Percentiles rank a stretch among this genome's conserved stretches.
Conservation (phyloP, 2,888 invertebrate genomes). For the Drosophila monieri region DNA sequence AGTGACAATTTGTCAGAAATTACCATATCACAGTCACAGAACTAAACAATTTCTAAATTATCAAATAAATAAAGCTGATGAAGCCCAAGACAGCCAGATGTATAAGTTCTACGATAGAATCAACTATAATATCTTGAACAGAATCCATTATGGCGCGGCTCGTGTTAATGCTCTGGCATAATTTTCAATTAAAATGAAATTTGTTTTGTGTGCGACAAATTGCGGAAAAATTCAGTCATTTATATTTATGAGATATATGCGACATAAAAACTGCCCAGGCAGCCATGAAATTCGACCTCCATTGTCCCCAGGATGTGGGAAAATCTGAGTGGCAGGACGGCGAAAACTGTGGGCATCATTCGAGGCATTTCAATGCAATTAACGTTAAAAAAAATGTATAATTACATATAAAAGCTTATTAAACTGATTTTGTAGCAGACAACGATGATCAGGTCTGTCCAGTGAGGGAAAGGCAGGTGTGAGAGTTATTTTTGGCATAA, state of each 20-base stretch:
- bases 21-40: constrained; percentile 13
- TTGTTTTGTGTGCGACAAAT: constrained; percentile 72
- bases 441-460: constrained; percentile 17
- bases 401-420: constrained; percentile 66
- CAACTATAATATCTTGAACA: neutral
- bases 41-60: neutral
- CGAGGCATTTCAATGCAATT: constrained; percentile 69
- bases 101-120: neutral
- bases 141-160: constrained; percentile 62
- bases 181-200: constrained; percentile 78
- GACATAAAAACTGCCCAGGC: constrained; percentile 55
- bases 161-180: constrained; percentile 73
- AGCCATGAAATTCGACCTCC: constrained; percentile 13
- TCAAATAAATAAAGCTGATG: too few relatives aligned
- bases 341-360: constrained; percentile 32
- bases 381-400: constrained; percentile 71
- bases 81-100: too few relatives aligned
- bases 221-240: constrained; percentile 62
- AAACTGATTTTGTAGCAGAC: constrained; percentile 52
- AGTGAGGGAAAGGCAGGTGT: neutral
- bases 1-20: constrained; percentile 33
- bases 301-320: constrained; percentile 37
- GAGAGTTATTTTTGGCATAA: neutral
- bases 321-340: constrained; percentile 13
- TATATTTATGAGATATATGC: constrained; percentile 69